Percentiles rank a stretch among this genome's conserved stretches.
Evolutionary conservation across 2,797 vertebrate genomes (phyloP).

Genomic region (Coranthus polyacanthus): DNA sequence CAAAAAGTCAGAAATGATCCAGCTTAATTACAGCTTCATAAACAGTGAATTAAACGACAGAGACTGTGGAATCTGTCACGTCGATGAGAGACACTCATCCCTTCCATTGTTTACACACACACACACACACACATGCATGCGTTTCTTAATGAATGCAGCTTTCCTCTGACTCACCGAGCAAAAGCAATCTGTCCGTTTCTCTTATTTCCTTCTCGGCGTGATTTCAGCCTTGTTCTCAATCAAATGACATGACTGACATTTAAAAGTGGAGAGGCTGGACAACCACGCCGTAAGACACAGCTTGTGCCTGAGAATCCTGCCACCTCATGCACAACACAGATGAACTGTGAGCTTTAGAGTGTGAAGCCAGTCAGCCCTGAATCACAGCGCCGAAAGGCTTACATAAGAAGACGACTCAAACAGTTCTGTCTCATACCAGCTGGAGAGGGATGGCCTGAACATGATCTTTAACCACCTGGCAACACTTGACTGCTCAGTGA

Average conservation of each 20-base stretch:
- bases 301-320: slow-evolving; percentile 76
- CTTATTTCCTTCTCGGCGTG: slow-evolving; percentile 15
- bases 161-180: slow-evolving; percentile 51
- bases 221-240: slow-evolving; percentile 46
- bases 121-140: slow-evolving; percentile 15
- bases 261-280: slow-evolving; percentile 59
- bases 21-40: slow-evolving; percentile 20
- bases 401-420: slow-evolving; percentile 50
- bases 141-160: slow-evolving; percentile 59
- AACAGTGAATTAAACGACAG: slow-evolving; percentile 3
- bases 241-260: slow-evolving; percentile 71
- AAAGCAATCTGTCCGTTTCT: slow-evolving; percentile 43
- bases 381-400: slow-evolving; percentile 67
- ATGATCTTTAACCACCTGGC: slow-evolving; percentile 23
- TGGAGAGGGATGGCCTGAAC: slow-evolving; percentile 60
- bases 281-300: slow-evolving; percentile 63
- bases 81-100: slow-evolving; percentile 32
- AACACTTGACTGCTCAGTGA: slow-evolving; percentile 26
- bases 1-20: slow-evolving; percentile 12
- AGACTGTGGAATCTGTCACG: slow-evolving; percentile 18
- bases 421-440: slow-evolving; percentile 55
- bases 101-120: slow-evolving; percentile 28
- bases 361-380: slow-evolving; percentile 78
- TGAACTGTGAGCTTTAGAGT: slow-evolving; percentile 70
- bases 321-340: slow-evolving; percentile 76